These are phyloP conservation scores for Molossus alvarezi DNA, from an alignment of 2,797 vertebrate genomes.

Conservation along the genomic window DNA sequence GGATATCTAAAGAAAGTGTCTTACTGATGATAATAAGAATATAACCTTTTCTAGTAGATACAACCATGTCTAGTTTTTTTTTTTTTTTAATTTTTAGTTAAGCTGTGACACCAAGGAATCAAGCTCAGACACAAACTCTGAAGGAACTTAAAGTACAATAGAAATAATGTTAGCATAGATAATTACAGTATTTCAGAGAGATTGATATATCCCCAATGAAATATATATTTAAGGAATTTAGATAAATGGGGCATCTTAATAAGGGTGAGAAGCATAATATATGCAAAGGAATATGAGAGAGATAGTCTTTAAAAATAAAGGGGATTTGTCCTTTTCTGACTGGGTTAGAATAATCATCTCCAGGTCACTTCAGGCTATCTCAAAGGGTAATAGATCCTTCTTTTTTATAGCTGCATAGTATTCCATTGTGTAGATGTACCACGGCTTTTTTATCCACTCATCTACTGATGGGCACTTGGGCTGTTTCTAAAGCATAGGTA, in stretches of 20 bases:
- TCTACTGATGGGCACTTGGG: too few species aligned
- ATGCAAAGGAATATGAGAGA: background rate
- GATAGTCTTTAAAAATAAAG: background rate
- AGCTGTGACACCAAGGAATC: background rate
- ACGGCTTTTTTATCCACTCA: too few species aligned
- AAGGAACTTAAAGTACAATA: background rate
- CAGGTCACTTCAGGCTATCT: too few species aligned
- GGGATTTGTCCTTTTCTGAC: background rate
- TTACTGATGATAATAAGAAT: background rate
- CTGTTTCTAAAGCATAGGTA: too few species aligned
- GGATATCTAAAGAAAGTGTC: background rate
- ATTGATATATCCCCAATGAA: background rate
- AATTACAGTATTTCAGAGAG: background rate
- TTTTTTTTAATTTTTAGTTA: constrained; percentile 23
- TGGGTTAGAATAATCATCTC: too few species aligned
- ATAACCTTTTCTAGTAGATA: background rate
- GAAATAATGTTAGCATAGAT: background rate
- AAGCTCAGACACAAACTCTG: background rate
- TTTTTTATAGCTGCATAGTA: too few species aligned
- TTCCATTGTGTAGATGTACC: too few species aligned
- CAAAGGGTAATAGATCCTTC: too few species aligned
- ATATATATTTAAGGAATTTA: background rate
- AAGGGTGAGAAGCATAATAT: background rate
- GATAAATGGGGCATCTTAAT: background rate
- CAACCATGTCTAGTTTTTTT: background rate